Conservation (phyloP, 2,888 invertebrate species). For the Volucella zonaria region DNA sequence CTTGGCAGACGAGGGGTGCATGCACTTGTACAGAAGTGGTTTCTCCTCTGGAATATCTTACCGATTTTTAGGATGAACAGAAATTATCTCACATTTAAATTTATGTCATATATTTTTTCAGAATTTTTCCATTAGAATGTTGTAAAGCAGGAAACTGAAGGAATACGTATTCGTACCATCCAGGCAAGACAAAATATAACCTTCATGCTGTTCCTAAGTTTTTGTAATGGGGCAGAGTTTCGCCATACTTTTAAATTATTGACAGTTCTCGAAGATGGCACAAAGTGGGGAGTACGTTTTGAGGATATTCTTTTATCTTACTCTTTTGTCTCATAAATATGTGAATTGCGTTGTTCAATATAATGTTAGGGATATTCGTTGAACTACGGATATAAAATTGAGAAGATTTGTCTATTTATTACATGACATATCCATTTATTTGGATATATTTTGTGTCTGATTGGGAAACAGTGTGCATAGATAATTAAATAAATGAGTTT, state of each 20-base stretch:
- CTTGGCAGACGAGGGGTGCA: slow-evolving; percentile 12
- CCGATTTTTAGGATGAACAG: slow-evolving; percentile 24
- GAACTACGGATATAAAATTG: slow-evolving; percentile 51
- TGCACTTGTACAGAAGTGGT: slow-evolving; percentile 1
- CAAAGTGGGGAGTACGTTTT: slow-evolving; percentile 46
- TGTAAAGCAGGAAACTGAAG: slow-evolving; percentile 30
- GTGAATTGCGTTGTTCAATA: slow-evolving; percentile 12
- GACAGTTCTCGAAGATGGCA: slow-evolving; percentile 62
- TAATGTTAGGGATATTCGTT: slow-evolving; percentile 10
- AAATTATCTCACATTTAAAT: slow-evolving; percentile 52
- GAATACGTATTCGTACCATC: slow-evolving; percentile 10
- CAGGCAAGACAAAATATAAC: slow-evolving; percentile 55
- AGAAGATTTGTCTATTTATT: slow-evolving; percentile 61
- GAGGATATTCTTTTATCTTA: slow-evolving; percentile 14
- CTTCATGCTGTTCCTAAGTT: slow-evolving; percentile 5
- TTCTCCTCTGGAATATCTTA: background rate
- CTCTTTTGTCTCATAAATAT: background rate
- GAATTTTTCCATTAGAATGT: slow-evolving; percentile 25
- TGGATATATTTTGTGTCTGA: slow-evolving; percentile 21
- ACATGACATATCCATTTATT: slow-evolving; percentile 63
- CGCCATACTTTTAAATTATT: slow-evolving; percentile 57
- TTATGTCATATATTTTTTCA: slow-evolving; percentile 32
- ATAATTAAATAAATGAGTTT: slow-evolving; percentile 55
- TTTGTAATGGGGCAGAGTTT: slow-evolving; percentile 27
- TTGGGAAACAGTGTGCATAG: background rate